Base-by-base conservation (phyloP, 2,797 vertebrate species). In the Anolis apletophallus region DNA sequence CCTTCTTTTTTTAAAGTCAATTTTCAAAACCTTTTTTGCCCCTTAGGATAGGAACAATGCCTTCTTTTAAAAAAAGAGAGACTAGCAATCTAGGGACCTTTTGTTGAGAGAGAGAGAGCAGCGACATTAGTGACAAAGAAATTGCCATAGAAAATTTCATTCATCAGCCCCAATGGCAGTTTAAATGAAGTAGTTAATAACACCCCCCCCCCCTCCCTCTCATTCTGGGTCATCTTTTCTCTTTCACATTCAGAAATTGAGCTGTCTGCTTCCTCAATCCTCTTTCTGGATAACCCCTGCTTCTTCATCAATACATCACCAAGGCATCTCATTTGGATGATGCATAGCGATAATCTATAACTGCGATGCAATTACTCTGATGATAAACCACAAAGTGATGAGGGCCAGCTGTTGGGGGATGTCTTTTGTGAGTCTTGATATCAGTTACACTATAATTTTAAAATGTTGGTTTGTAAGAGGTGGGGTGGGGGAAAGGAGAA, bases 381-480 rank as follows among this genome's bases (percentile, higher is more conserved):
- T 89, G 90, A 93, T 90, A 55, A 90, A 93, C 92, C 88, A 80
- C 92, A 90, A 74, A 88, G 90, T 90, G 92, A 92, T 84, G 81
- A 23, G 93, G 85, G 93, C 89, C 95, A 94, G 84, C 94, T 93
- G 93, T 91, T 91, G 90, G 88, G 61, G 82, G 91, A 89, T 84
- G 83, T 52, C 90, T 94, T 94, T 81, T 93, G 91, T 81, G 80
- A 71, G 90, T 91, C 90, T 94, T 90, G 69, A 80, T 86, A 86
- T 88, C 85, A 55, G 67, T 89, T 90, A 82, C 79, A 55, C 91
- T 88, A 81, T 94, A 93, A 94, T 95, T 95, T 94, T 93, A 95
- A 85, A 61, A 54, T 61, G 40, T 68, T 78, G 64, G 52, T 77
- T 81, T 69, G 32, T 1, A 64, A 86, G 34, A 76, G 36, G 40